Base-by-base conservation (phyloP, 2,797 vertebrate genomes). In the Oryzias sinensis region DNA sequence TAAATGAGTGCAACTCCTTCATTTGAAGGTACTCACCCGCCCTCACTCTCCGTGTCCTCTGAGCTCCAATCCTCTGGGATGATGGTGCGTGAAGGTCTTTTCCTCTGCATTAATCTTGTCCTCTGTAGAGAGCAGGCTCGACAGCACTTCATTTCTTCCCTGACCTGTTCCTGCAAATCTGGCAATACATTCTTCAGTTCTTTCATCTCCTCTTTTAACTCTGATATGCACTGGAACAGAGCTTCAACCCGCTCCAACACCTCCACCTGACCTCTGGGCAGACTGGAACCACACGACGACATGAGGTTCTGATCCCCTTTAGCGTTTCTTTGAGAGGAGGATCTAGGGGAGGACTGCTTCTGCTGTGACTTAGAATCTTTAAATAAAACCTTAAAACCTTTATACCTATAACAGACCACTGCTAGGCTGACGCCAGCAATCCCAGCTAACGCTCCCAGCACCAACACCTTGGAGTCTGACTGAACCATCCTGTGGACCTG, bases 141-240 rank as follows among this genome's bases (percentile, higher is more conserved):
- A 0, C 59, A 77, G 8, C 79, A 89, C 25, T 77, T 87, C 58
- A 96, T 87, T 79, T 97, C 95, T 27, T 90, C 92, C 62, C 88
- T 90, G 63, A 97, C 92, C n/a, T 92, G 92, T 48, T 92, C 93
- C 74, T 93, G 94, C 64, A 98, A 88, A 17, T 89, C 84, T 4
- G 95, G 95, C 66, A 98, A 80, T 16, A 93, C 90, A 9, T 89
- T 92, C 86, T 95, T 97, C 74, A 99, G 49, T 2, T 91, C 92
- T 62, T 74, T 90, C 80, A 99, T 93, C 81, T 99, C 97, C 8
- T 93, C 92, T 84, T 94, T 97, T 53, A 99, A 92, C 69, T 98
- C 95, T 0, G 97, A 96, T 70, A 99, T 89, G 0, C 91, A 94
- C 53, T 87, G 73, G 20, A 97, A 83, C 60, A 99, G 85, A 41